Base-by-base conservation (phyloP, 1,140 invertebrate species). In the Ceratina calcarata region DNA sequence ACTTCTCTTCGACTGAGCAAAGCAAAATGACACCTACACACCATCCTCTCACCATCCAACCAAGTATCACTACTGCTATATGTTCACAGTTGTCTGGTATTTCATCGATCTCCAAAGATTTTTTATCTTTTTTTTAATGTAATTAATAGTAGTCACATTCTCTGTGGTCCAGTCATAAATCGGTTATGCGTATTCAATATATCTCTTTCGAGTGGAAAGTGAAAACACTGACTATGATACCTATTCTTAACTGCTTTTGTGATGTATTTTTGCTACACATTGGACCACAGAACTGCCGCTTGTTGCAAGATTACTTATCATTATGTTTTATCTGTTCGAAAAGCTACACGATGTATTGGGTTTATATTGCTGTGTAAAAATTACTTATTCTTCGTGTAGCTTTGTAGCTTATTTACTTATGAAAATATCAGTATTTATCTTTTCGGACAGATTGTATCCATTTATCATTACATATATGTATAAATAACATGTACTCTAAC, bases 31-130 rank as follows among this genome's bases (percentile, higher is more conserved):
- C 89, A 92, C 92, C 89, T 93, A 92, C 90, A 92, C 91, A 92
- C 90, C 91, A 91, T 92, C 90, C 91, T 89, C 92, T 89, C 89
- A 91, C 89, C 90, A 91, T 89, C 87, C 89, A 89, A 88, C 80
- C 84, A 88, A 91, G 86, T 83, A 91, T 72, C 83, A 92, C 90
- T 82, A 93, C 91, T 87, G 91, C 89, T 89, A 92, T 91, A 92
- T 92, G 92, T 91, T 92, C 91, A 93, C 91, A 92, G 85, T 91
- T 92, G 83, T 92, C 90, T 92, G 92, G 92, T 93, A 93, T 92
- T 92, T 92, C 89, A 92, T 88, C 87, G 88, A 90, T 92, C 92
- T 92, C 90, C 87, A 90, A 92, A 89, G 86, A 87, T 91, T 92
- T 91, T 91, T 91, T 90, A 86, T 84, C 76, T 83, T 87, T 89